Conservation (phyloP, 1,140 invertebrate species). For the Atta cephalotes region DNA sequence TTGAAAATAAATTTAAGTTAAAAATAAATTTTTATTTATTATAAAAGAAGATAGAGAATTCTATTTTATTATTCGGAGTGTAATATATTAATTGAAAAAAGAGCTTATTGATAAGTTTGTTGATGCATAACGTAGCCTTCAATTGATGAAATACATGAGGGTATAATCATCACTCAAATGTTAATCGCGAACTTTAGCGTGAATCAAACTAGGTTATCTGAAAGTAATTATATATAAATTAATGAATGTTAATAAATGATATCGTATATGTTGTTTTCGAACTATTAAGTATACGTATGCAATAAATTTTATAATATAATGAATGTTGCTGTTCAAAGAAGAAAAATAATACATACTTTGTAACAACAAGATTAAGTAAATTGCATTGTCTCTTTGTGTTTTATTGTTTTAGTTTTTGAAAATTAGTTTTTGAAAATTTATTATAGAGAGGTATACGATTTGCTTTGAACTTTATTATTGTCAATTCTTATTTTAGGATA, state of each 20-base stretch:
- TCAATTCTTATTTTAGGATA: background rate
- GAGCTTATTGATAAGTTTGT: background rate
- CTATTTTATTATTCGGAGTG: background rate
- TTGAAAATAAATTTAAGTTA: background rate
- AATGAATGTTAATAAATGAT: slow-evolving; percentile 25
- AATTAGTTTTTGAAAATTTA: slow-evolving; percentile 2
- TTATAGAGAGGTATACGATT: background rate
- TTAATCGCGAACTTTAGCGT: background rate
- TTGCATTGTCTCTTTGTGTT: background rate
- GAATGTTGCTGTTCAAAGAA: background rate
- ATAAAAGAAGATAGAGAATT: background rate
- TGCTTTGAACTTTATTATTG: background rate
- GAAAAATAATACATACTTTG: background rate
- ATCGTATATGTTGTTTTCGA: background rate
- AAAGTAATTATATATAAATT: too few relatives aligned
- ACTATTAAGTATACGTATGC: too few relatives aligned
- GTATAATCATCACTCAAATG: background rate
- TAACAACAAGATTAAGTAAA: background rate
- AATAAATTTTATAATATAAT: slow-evolving; percentile 9
- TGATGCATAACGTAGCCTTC: background rate
- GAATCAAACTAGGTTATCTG: background rate
- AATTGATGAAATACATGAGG: background rate
- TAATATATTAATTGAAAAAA: background rate
- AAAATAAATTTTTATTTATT: background rate
- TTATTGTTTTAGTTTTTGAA: background rate